Conservation (phyloP, 2,888 invertebrate genomes). For the Torymus aiolomorphi region DNA sequence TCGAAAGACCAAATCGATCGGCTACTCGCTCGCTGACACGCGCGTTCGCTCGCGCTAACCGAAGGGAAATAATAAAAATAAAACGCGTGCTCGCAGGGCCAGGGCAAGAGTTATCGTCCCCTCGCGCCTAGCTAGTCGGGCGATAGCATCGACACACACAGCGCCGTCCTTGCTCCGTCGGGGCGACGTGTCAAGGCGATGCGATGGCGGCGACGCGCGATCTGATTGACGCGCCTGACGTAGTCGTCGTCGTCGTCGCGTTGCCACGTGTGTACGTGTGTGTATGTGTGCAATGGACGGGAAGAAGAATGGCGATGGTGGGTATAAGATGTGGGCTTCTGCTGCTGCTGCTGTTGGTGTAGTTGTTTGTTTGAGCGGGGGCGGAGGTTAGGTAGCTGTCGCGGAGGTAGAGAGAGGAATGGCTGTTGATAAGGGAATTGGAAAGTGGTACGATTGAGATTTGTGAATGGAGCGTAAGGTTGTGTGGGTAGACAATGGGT, state of each 20-base stretch:
- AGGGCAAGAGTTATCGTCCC: constrained; percentile 15
- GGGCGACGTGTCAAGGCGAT: constrained; percentile 39
- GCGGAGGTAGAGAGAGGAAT: too few species aligned
- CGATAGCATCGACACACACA: too few species aligned
- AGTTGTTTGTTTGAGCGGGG: too few species aligned
- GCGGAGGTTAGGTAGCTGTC: too few species aligned
- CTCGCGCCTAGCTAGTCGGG: neutral
- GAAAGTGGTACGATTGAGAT: neutral
- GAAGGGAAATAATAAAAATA: constrained; percentile 16
- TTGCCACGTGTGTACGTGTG: constrained; percentile 47
- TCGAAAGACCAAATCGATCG: neutral
- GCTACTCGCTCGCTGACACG: constrained; percentile 1
- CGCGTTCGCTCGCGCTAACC: neutral
- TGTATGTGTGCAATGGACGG: neutral
- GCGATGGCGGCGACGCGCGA: constrained; percentile 38
- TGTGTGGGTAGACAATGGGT: too few species aligned
- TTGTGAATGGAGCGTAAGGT: too few species aligned
- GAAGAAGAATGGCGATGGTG: too few species aligned
- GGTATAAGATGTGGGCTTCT: too few species aligned
- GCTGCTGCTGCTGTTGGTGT: too few species aligned
- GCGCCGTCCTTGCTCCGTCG: constrained; percentile 36
- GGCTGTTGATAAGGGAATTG: neutral
- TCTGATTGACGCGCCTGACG: constrained; percentile 36
- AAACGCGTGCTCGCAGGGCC: constrained; percentile 1
- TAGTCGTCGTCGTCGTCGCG: constrained; percentile 12